These are phyloP conservation scores for Doris montereyensis DNA, from an alignment of 2,888 invertebrate genomes.

Conservation along the genomic window DNA sequence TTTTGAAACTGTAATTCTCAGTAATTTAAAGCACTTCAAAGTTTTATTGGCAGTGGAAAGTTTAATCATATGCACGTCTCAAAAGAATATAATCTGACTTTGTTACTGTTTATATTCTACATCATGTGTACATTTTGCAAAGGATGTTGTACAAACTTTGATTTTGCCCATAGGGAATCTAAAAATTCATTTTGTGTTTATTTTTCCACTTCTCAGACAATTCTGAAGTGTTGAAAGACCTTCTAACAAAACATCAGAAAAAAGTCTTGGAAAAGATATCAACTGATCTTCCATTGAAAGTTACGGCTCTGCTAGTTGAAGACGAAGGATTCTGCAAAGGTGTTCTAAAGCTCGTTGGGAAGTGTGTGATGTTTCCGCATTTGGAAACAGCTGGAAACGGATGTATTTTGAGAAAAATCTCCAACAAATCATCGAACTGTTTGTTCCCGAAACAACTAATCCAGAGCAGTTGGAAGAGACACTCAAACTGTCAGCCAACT, in stretches of 20 bases:
- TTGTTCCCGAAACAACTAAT: constrained; percentile 71
- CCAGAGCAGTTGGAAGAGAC: constrained; percentile 64
- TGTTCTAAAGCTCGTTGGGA: constrained; percentile 71
- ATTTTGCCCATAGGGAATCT: no score
- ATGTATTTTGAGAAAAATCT: constrained; percentile 73
- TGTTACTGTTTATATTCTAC: no score
- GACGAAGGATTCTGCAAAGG: constrained; percentile 72
- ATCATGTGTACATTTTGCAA: no score
- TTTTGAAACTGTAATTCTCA: no score
- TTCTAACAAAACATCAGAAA: constrained; percentile 67
- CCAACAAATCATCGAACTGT: constrained; percentile 71
- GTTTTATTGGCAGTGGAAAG: no score
- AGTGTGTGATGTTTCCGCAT: constrained; percentile 70
- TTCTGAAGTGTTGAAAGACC: constrained; percentile 65
- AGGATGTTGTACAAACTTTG: no score
- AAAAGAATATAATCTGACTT: no score
- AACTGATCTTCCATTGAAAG: constrained; percentile 67
- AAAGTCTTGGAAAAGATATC: constrained; percentile 70
- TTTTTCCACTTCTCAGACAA: constrained; percentile 69
- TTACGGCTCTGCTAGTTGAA: constrained; percentile 72
- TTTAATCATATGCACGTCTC: no score
- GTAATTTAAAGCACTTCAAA: no score
- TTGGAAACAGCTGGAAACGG: constrained; percentile 70
- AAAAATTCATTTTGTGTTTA: no score
- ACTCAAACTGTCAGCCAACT: constrained; percentile 66